Conservation (phyloP, 2,113 vertebrate species). For the Sminthopsis crassicaudata region DNA sequence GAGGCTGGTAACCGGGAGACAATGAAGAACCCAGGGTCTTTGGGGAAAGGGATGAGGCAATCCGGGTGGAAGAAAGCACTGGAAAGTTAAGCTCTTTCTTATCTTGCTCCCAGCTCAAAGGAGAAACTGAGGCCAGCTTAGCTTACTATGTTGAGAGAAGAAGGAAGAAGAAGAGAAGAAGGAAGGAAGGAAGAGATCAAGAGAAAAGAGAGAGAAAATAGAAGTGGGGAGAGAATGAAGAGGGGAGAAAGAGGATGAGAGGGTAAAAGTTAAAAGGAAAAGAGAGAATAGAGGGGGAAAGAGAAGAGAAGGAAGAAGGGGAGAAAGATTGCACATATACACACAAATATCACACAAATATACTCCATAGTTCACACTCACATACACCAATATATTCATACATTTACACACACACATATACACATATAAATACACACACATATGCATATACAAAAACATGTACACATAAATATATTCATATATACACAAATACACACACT, state of each 20-base stretch:
- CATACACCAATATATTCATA: no score
- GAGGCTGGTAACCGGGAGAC: not conserved
- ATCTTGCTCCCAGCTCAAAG: not conserved
- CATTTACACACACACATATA: no score
- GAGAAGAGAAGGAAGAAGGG: not conserved
- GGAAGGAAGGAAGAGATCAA: not conserved
- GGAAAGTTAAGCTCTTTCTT: not conserved
- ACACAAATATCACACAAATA: no score
- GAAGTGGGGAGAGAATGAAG: not conserved
- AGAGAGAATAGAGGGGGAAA: no score
- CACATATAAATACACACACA: no score
- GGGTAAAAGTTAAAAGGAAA: not conserved
- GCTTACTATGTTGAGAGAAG: not conserved
- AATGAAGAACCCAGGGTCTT: not conserved
- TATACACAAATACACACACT: no score
- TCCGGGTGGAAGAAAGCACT: not conserved
- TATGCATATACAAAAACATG: no score
- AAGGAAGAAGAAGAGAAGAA: not conserved
- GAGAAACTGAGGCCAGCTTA: not conserved
- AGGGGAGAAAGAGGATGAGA: no score
- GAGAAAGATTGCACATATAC: not conserved
- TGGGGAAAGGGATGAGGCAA: not conserved
- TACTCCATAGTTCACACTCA: no score
- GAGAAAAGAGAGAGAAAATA: not conserved
- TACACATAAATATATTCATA: not conserved